Percentiles rank a stretch among this genome's conserved stretches.
Conservation (phyloP, 2,113 vertebrate genomes). For the Athene cunicularia region DNA sequence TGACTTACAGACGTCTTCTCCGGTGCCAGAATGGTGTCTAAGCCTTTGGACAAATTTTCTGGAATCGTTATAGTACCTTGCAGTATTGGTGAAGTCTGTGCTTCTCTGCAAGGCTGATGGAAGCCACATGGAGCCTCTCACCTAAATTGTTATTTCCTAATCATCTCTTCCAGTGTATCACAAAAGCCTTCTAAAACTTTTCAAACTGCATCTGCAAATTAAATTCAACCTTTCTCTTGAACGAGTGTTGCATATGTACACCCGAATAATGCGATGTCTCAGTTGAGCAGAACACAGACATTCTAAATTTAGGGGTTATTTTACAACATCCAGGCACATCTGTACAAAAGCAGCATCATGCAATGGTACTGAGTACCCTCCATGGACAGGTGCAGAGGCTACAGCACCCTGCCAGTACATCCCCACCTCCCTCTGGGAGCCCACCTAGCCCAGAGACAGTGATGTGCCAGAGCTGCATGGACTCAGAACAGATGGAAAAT, state of each 20-base stretch:
- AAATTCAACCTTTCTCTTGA: neutral
- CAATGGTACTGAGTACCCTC: neutral
- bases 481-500: neutral
- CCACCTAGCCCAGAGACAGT: neutral
- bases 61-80: neutral
- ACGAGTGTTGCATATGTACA: accelerated
- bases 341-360: accelerated
- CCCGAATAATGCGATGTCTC: accelerated
- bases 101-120: neutral
- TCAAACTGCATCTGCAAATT: neutral
- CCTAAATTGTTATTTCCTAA: neutral
- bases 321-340: accelerated
- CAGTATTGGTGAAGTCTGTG: neutral
- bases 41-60: neutral
- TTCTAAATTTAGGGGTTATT: neutral
- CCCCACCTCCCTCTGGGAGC: neutral
- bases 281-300: neutral
- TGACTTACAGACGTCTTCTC: neutral
- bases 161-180: neutral
- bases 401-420: too few species aligned
- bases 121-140: neutral
- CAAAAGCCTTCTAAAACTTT: neutral
- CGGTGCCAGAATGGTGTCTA: neutral
- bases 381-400: neutral
- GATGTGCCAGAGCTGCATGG: neutral